These are phyloP conservation scores for Adelphocoris suturalis DNA, from an alignment of 2,888 invertebrate species.

Conservation along the genomic window DNA sequence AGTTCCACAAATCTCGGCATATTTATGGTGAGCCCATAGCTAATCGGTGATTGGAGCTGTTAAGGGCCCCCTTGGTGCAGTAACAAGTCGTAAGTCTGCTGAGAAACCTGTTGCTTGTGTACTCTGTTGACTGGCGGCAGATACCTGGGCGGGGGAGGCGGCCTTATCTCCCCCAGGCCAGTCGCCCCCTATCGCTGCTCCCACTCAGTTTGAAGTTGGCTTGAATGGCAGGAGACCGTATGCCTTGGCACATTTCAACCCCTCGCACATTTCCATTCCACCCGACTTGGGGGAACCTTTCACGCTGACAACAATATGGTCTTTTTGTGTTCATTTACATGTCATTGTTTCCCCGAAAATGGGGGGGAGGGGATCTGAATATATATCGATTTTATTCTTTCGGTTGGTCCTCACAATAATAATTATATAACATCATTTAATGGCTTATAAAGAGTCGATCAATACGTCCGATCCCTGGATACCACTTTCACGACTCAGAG, in stretches of 20 bases:
- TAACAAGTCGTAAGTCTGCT: no score
- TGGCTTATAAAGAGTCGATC: no score
- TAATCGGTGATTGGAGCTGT: no score
- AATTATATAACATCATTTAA: no score
- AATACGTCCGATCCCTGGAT: no score
- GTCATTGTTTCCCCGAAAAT: slow-evolving; percentile 4
- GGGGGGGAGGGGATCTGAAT: not conserved
- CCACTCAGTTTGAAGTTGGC: not conserved
- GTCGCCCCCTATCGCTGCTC: not conserved
- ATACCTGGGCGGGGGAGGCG: not conserved
- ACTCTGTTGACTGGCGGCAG: not conserved
- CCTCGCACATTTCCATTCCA: slow-evolving; percentile 33
- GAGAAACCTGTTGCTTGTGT: slow-evolving; percentile 12
- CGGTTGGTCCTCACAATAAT: no score
- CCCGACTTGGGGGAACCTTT: not conserved
- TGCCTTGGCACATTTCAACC: slow-evolving; percentile 31
- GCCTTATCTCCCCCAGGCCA: slow-evolving; percentile 44
- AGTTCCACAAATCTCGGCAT: no score
- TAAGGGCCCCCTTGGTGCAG: no score
- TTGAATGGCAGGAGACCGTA: slow-evolving; percentile 18
- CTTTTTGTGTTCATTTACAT: slow-evolving; percentile 35
- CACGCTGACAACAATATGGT: slow-evolving; percentile 36
- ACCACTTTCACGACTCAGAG: no score
- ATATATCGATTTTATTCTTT: no score
- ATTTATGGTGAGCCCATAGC: no score